A percentile compares a stretch with the other conserved stretches of the same genome.
These are phyloP conservation scores for Macropodus opercularis DNA, from an alignment of 2,797 vertebrate genomes.

Conservation along the genomic window DNA sequence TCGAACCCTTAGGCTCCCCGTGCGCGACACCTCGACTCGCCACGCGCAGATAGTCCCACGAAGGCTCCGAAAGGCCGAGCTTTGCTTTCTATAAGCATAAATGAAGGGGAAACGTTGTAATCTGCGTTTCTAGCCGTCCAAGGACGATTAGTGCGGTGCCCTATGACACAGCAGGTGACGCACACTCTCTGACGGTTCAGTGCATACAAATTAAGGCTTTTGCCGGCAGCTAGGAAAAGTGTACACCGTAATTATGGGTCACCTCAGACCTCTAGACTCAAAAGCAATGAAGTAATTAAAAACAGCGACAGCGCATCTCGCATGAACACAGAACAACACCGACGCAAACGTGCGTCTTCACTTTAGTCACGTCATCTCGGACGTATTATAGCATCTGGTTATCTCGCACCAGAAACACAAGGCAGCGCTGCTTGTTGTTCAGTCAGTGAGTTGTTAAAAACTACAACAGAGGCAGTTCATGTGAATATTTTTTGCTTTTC, in stretches of 20 bases:
- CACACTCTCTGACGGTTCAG: constrained; percentile 51
- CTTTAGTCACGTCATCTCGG: background rate
- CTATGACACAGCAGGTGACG: constrained; percentile 68
- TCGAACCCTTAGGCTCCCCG: constrained; percentile 38
- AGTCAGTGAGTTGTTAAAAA: constrained; percentile 33
- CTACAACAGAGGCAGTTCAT: constrained; percentile 28
- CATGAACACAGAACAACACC: background rate
- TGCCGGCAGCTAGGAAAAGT: constrained; percentile 41
- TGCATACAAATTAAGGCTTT: constrained; percentile 70
- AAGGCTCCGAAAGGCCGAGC: constrained; percentile 65
- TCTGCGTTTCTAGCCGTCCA: constrained; percentile 66
- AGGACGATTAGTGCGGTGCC: constrained; percentile 67
- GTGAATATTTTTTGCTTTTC: constrained; percentile 57
- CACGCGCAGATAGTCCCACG: constrained; percentile 34
- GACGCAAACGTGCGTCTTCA: constrained; percentile 8
- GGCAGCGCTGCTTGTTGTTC: constrained; percentile 12
- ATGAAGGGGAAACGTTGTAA: constrained; percentile 44
- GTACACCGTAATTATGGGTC: constrained; percentile 64
- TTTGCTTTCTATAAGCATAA: constrained; percentile 61
- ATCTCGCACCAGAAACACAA: constrained; percentile 23
- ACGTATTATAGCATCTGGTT: constrained; percentile 19
- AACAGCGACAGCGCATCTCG: constrained; percentile 8
- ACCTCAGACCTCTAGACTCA: constrained; percentile 47
- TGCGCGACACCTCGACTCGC: constrained; percentile 29
- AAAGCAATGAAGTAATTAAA: constrained; percentile 30